These are phyloP conservation scores for Momotus momota DNA, from an alignment of 2,797 vertebrate species.

Conservation along the genomic window DNA sequence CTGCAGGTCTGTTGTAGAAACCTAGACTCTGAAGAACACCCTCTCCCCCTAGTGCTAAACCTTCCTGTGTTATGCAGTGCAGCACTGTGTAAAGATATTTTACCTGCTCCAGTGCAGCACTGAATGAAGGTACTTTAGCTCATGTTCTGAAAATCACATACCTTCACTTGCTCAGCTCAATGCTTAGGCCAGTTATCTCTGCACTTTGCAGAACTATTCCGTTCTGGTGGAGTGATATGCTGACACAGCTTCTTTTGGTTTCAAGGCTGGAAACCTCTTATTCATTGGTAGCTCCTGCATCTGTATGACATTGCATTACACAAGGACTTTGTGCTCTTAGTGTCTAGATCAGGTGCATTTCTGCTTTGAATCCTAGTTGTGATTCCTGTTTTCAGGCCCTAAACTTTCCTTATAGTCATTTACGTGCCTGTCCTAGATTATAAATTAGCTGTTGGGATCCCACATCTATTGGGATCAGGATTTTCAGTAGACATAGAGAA, in stretches of 20 bases:
- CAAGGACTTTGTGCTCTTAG: rapidly evolving
- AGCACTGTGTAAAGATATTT: neutral
- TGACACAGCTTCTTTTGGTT: neutral
- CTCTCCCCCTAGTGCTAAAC: neutral
- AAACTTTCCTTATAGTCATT: neutral
- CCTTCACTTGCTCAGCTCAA: neutral
- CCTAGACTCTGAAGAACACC: neutral
- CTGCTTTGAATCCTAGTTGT: neutral
- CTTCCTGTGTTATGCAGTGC: neutral
- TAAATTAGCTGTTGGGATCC: neutral
- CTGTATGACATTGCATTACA: neutral
- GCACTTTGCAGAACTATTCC: neutral
- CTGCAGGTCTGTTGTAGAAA: neutral
- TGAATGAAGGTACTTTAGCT: neutral
- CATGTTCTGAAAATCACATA: neutral
- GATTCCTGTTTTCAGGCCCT: neutral
- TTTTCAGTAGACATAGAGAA: neutral
- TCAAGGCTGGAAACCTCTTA: neutral
- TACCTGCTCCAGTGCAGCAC: neutral
- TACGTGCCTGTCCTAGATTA: neutral
- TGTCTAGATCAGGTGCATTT: neutral
- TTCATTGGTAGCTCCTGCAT: neutral
- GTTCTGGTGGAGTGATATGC: neutral
- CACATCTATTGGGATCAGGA: neutral
- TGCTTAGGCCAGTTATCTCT: neutral